Evolutionary conservation across 1,140 invertebrate species (phyloP), one percentile per base, ranked within the genome.

Genomic region (Anoplophora glabripennis): DNA sequence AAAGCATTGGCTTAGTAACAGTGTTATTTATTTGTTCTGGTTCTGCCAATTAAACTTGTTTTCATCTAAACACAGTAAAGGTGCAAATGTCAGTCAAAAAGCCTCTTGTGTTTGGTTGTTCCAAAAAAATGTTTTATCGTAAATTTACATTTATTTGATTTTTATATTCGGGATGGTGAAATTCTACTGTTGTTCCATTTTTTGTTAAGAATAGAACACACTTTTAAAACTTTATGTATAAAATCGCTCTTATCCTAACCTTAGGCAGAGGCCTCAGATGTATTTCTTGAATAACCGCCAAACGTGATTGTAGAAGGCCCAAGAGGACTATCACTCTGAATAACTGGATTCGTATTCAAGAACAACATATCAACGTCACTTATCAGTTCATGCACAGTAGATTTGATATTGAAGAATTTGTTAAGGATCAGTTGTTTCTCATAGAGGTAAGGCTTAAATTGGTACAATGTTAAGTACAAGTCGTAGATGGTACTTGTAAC

Each of bases 241-340:
- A n/a, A n/a, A n/a, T n/a, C n/a, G n/a, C n/a, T 28, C 21, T 2
- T 28, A 5, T 28, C 2, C 57, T 78, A 72, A 57, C 73, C 57
- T 65, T 21, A 7, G 80, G 76, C 57, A 81, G 53, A 9, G 64
- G 53, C 36, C 73, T 62, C 4, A 65, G 66, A 59, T 57, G 76
- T 70, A 34, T 77, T 70, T 67, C 83, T 80, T 34, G 82, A 63
- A 28, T 28, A 28, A 3, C 78, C 78, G 36, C 77, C 76, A 38
- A 83, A 65, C 48, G 78, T 74, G 11, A 82, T 61, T 7, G 79
- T 72, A 56, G 67, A 74, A 9, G 80, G 78, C 7, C 77, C 73
- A 7, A 72, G 65, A 11, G 81, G 76, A 36, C 75, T 71, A 40
- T 75, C 72, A 35, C 74, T 72, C 40, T 75, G 67, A 53, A 79